Percentiles rank a stretch among this genome's conserved stretches.
These are phyloP conservation scores for Lissocephala sabroskyi DNA, from an alignment of 2,888 invertebrate genomes.

Conservation along the genomic window DNA sequence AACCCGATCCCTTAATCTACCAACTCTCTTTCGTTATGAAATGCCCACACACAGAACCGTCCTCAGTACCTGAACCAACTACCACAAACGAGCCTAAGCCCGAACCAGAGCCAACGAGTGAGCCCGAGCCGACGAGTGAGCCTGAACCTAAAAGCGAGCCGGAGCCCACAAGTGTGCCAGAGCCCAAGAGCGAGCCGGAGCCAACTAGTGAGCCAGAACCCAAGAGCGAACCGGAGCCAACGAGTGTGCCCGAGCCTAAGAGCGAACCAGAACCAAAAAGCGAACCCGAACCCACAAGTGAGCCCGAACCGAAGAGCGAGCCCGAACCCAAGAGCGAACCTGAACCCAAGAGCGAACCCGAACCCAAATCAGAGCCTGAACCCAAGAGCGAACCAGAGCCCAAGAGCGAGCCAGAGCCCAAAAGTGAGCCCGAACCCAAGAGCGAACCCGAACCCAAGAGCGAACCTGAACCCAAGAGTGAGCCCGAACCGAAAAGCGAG, in stretches of 20 bases:
- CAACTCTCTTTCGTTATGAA: conserved; percentile 22
- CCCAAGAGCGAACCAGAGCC: neutral
- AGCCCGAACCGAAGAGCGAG: conserved; percentile 9
- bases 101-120: conserved; percentile 65
- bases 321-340: conserved; percentile 8
- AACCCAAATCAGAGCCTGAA: neutral
- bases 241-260: conserved; percentile 31
- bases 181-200: conserved; percentile 64
- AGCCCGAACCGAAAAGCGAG: conserved; percentile 13
- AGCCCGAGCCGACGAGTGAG: conserved; percentile 63
- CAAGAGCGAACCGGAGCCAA: conserved; percentile 5
- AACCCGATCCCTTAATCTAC: conserved; percentile 50
- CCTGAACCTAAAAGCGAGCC: conserved; percentile 73
- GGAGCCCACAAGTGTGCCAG: conserved; percentile 73
- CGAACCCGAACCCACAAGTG: conserved; percentile 9
- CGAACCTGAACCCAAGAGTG: conserved; percentile 7
- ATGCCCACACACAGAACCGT: conserved; percentile 25
- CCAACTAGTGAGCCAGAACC: conserved; percentile 60
- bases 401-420: conserved; percentile 1
- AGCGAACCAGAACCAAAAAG: conserved; percentile 25
- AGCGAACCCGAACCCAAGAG: neutral
- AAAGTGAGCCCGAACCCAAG: neutral
- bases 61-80: conserved; percentile 23
- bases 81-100: conserved; percentile 21
- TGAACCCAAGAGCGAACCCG: neutral